Base-by-base conservation (phyloP, 2,797 vertebrate genomes). In the Avahi laniger region DNA sequence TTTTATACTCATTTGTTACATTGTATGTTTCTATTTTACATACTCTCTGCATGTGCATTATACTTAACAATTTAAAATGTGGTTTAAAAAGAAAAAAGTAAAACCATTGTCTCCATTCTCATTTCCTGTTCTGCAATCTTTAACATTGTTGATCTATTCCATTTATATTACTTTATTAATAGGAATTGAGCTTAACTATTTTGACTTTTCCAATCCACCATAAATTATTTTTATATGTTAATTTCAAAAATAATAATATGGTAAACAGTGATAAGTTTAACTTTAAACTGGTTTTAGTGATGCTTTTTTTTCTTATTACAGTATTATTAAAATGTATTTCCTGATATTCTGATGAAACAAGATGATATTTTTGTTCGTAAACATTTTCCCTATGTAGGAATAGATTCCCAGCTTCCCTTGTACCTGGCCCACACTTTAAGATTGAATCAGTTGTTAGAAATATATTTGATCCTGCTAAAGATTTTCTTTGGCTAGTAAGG, bases 1-100 rank as follows among this genome's bases (percentile, higher is more conserved):
- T 69, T 80, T 94, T 76, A 46, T 50, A 48, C 69, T 92, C 70
- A 69, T 80, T 92, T 57, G 20, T 57, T 93, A 93, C 50, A 50
- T 59, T 26, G 41, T 50, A 30, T 15, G 22, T 85, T 85, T 54
- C 41, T 65, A 18, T 67, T 93, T 63, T 75, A 24, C 67, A 14
- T 41, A 33, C 22, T 86, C 79, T 89, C 59, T 72, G 9, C 73
- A 30, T 72, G 13, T 43, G 35, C 50, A 9, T 76, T 94, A 38
- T 61, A 52, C 43, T 61, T 69, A 73, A 82, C 14, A 28, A n/a
- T 69, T 90, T 96, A 50, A 59, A 65, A 78, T 48, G 3, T 33
- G n/a, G 2, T 52, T 80, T n/a, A 22, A 33, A 61, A 30, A 57
- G 54, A 57, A 46, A 35, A n/a, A 73, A 50, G 11, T 50, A 46